These are phyloP conservation scores for Balaeniceps rex DNA, from an alignment of 2,113 vertebrate species.

Conservation along the genomic window DNA sequence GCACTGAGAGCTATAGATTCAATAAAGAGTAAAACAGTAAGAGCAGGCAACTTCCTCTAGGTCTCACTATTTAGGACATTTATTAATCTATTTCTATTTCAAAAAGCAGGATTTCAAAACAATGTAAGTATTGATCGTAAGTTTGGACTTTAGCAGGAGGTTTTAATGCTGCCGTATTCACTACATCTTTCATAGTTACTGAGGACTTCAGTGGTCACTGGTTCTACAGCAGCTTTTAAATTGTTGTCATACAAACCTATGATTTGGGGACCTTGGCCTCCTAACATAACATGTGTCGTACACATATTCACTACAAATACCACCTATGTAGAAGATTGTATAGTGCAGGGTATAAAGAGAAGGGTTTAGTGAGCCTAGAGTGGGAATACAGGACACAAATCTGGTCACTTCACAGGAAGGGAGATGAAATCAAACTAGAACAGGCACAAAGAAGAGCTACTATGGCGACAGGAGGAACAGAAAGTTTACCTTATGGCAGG, in stretches of 20 bases:
- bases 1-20: neutral
- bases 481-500: neutral
- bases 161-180: neutral
- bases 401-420: neutral
- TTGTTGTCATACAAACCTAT: neutral
- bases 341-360: neutral
- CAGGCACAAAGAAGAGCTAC: neutral
- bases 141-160: neutral
- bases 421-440: neutral
- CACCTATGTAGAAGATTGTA: accelerated
- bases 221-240: neutral
- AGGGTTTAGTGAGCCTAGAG: neutral
- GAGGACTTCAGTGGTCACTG: neutral
- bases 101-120: neutral
- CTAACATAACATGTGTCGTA: neutral
- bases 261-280: neutral
- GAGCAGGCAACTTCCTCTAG: neutral
- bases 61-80: neutral
- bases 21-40: neutral
- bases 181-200: neutral
- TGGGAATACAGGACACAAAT: neutral
- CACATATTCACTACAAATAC: neutral
- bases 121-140: neutral
- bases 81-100: neutral
- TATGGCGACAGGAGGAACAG: neutral